Evolutionary conservation across 2,797 vertebrate genomes (phyloP).

Genomic region (Labroides dimidiatus): DNA sequence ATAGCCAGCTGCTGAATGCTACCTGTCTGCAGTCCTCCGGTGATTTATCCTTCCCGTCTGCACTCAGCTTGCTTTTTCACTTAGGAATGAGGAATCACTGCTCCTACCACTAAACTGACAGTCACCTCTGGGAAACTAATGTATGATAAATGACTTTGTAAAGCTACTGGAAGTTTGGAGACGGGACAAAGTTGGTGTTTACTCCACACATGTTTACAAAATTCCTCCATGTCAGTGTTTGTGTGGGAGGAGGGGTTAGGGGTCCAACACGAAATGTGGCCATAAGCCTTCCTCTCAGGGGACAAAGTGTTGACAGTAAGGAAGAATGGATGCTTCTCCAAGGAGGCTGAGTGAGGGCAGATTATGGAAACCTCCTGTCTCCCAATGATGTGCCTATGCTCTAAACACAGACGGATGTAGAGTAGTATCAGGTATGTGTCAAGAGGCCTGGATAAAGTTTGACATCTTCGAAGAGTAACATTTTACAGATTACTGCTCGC

Average conservation of each 20-base stretch:
- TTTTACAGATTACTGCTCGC: slow-evolving; percentile 67
- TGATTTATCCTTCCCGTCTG: slow-evolving; percentile 85
- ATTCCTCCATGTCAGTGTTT: slow-evolving; percentile 75
- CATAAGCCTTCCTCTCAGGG: slow-evolving; percentile 65
- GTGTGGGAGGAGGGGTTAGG: slow-evolving; percentile 76
- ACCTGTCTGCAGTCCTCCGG: slow-evolving; percentile 77
- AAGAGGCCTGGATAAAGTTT: slow-evolving; percentile 59
- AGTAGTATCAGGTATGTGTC: slow-evolving; percentile 80
- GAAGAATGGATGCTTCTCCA: slow-evolving; percentile 80
- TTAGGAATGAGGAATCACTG: slow-evolving; percentile 81
- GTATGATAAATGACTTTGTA: slow-evolving; percentile 83
- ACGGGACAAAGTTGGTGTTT: slow-evolving; percentile 68
- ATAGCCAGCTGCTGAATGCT: slow-evolving; percentile 81
- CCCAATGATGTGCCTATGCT: slow-evolving; percentile 70
- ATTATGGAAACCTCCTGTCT: slow-evolving; percentile 77
- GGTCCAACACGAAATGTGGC: slow-evolving; percentile 70
- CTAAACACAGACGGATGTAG: slow-evolving; percentile 79
- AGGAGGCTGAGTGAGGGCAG: slow-evolving; percentile 78
- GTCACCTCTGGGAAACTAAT: slow-evolving; percentile 80
- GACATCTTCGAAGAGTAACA: slow-evolving; percentile 69
- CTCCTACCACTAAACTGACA: slow-evolving; percentile 76
- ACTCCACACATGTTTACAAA: slow-evolving; percentile 81
- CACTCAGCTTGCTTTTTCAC: slow-evolving; percentile 85
- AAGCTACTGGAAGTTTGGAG: slow-evolving; percentile 80
- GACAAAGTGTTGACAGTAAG: slow-evolving; percentile 77